A percentile compares a stretch with the other conserved stretches of the same genome.
Evolutionary conservation across 64 coral and sea anemone genomes (phyloP).

Genomic region (Montipora foliosa): DNA sequence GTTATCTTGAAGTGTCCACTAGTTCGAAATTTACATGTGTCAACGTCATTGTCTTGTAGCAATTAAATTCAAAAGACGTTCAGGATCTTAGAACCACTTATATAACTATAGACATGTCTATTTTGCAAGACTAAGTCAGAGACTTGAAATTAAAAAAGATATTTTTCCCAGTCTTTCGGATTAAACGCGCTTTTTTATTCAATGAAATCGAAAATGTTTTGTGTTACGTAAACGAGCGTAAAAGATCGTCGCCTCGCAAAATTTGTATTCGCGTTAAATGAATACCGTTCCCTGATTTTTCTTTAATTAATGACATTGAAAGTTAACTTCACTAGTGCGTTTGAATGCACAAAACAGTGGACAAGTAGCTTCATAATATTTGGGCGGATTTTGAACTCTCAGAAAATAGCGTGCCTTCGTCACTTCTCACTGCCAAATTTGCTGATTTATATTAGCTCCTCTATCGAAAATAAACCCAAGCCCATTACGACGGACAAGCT

Average conservation of each 20-base stretch:
- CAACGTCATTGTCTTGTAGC: conserved; percentile 4
- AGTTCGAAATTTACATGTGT: conserved; percentile 49
- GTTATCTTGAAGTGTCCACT: conserved; percentile 10
- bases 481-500: conserved; percentile 8
- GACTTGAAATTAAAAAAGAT: background rate
- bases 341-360: background rate
- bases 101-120: background rate
- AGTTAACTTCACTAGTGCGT: background rate
- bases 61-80: conserved; percentile 15
- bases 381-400: background rate
- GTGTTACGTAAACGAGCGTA: background rate
- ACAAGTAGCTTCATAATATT: too few relatives aligned
- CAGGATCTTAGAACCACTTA: background rate
- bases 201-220: background rate
- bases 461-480: conserved; percentile 2
- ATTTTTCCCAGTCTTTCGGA: background rate
- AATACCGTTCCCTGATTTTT: background rate
- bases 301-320: background rate
- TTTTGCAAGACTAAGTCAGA: background rate
- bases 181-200: background rate
- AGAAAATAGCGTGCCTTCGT: background rate
- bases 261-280: background rate
- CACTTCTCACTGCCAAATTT: background rate
- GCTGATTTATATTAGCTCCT: conserved; percentile 26
- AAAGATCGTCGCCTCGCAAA: background rate